These are phyloP conservation scores for Melinaea marsaeus DNA, from an alignment of 2,888 invertebrate genomes.

Conservation along the genomic window DNA sequence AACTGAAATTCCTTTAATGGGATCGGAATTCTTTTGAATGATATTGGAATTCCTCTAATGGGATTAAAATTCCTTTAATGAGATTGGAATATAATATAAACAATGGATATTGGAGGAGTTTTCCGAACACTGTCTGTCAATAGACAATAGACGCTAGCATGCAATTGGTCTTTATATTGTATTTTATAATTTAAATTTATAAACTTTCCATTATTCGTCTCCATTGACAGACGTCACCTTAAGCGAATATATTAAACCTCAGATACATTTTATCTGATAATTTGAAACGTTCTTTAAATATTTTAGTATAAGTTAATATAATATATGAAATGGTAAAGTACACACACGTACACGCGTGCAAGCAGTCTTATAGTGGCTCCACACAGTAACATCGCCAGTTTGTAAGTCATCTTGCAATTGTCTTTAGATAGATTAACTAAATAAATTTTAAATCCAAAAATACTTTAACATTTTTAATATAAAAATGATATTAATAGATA, in stretches of 20 bases:
- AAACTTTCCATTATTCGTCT: background rate
- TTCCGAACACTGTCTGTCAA: background rate
- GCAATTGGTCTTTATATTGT: background rate
- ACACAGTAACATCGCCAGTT: slow-evolving; percentile 31
- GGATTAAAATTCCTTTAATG: too few relatives aligned
- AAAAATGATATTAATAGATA: slow-evolving; percentile 5
- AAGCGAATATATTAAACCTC: slow-evolving; percentile 1
- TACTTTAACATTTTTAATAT: slow-evolving; percentile 5
- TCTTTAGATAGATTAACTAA: slow-evolving; percentile 15
- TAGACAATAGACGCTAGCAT: background rate
- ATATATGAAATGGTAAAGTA: slow-evolving; percentile 9
- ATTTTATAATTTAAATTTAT: background rate
- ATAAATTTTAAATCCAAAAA: slow-evolving; percentile 9
- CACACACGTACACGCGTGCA: slow-evolving; percentile 31
- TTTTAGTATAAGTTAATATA: slow-evolving; percentile 12
- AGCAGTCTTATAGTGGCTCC: slow-evolving; percentile 55
- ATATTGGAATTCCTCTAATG: too few relatives aligned
- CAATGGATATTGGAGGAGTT: slow-evolving; percentile 1
- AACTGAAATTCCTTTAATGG: too few relatives aligned
- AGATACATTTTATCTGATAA: slow-evolving; percentile 1
- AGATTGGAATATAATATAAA: background rate
- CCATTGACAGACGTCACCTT: background rate
- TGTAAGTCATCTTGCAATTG: slow-evolving; percentile 9
- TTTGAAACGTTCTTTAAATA: background rate
- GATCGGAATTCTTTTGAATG: too few relatives aligned